phyloP scores from a whole-genome alignment of 1,140 invertebrate species.

The Trichonephila clavipes region DNA sequence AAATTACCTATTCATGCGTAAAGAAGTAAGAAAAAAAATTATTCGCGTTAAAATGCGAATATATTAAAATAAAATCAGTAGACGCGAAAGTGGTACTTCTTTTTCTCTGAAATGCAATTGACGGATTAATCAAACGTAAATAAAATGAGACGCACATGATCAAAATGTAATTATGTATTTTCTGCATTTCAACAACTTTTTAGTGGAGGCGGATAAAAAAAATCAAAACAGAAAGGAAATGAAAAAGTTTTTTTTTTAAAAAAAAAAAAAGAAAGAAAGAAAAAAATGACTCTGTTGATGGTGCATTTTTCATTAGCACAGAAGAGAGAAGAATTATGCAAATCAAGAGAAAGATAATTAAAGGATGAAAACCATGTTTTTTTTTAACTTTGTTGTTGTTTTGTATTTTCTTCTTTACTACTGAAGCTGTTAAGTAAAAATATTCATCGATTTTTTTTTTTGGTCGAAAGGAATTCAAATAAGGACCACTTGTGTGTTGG shows the following conservation, averaged over 20 bases:
- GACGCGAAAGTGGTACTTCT: neutral
- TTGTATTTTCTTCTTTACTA: neutral
- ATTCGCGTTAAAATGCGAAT: neutral
- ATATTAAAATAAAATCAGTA: neutral
- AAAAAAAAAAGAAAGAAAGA: no score
- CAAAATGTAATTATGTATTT: slow-evolving; percentile 36
- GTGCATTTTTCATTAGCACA: slow-evolving; percentile 17
- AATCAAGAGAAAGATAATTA: slow-evolving; percentile 30
- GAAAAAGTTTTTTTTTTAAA: neutral
- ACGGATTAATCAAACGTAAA: slow-evolving; percentile 8
- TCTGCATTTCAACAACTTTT: slow-evolving; percentile 29
- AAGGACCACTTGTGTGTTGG: neutral
- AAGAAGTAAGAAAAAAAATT: neutral
- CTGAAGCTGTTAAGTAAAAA: neutral
- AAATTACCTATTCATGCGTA: neutral
- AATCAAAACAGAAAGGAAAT: neutral
- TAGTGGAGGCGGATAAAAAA: neutral
- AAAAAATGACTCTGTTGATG: neutral
- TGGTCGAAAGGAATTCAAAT: neutral
- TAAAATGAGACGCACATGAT: slow-evolving; percentile 25
- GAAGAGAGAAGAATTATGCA: slow-evolving; percentile 20
- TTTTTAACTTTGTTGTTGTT: neutral
- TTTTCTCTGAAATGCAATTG: slow-evolving; percentile 4
- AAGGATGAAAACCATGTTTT: slow-evolving; percentile 1
- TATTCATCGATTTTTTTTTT: slow-evolving; percentile 38